A percentile compares a stretch with the other conserved stretches of the same genome.
Conservation (phyloP, 2,888 invertebrate species). For the Drosophila nr. perissopoda region DNA sequence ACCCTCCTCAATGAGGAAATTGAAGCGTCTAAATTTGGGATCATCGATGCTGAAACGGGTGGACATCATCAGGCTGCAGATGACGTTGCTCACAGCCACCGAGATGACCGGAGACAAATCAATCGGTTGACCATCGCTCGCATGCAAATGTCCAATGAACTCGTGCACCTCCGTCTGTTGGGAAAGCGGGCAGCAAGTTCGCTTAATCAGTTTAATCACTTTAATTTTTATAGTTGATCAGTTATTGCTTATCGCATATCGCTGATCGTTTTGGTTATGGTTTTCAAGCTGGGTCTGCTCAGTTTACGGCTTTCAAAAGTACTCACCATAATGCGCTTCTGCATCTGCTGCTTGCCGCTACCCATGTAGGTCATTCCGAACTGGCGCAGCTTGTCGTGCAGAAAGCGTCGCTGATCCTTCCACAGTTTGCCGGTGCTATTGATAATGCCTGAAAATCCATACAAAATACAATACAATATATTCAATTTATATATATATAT, state of each 20-base stretch:
- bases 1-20: conserved; percentile 95
- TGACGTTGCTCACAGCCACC: conserved; percentile 94
- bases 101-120: conserved; percentile 92
- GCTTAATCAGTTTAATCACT: neutral
- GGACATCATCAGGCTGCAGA: conserved; percentile 96
- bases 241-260: neutral
- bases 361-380: conserved; percentile 96
- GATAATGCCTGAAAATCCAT: conserved; percentile 89
- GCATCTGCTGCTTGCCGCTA: conserved; percentile 92
- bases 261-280: neutral
- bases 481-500: neutral
- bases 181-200: neutral
- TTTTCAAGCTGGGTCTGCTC: neutral
- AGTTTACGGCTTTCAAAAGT: neutral
- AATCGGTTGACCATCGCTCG: conserved; percentile 88
- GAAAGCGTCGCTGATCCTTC: conserved; percentile 95
- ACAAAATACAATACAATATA: neutral
- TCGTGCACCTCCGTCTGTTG: conserved; percentile 90
- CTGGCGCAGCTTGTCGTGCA: conserved; percentile 93
- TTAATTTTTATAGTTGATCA: neutral
- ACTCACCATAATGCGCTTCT: conserved; percentile 92
- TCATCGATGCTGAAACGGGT: conserved; percentile 93
- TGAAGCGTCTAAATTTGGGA: conserved; percentile 91
- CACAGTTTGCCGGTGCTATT: conserved; percentile 95
- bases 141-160: conserved; percentile 88